phyloP scores from a whole-genome alignment of 2,797 vertebrate species.

The Sebastes paucispinis region DNA sequence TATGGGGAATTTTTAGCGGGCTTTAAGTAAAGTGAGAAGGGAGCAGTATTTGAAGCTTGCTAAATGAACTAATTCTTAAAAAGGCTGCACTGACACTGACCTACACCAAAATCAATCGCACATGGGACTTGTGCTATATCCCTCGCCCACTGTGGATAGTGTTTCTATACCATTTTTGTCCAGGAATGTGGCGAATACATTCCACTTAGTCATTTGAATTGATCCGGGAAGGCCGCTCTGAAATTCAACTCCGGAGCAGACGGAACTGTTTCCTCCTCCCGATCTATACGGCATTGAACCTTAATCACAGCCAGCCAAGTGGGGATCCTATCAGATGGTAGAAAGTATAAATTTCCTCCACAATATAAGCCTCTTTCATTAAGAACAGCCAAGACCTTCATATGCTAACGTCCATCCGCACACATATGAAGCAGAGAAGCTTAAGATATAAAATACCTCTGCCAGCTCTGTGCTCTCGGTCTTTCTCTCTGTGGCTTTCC shows the following conservation, averaged over 20 bases:
- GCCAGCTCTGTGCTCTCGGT: conserved; percentile 8
- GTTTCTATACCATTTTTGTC: conserved; percentile 58
- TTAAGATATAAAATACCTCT: conserved; percentile 46
- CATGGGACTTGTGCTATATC: conserved; percentile 2
- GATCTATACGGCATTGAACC: conserved; percentile 32
- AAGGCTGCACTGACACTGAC: conserved; percentile 14
- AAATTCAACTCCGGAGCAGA: conserved; percentile 54
- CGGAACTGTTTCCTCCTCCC: conserved; percentile 27
- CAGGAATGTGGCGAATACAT: conserved; percentile 60
- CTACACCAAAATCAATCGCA: conserved; percentile 10
- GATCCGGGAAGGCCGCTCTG: conserved; percentile 40
- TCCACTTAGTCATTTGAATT: conserved; percentile 58
- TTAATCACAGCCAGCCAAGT: conserved; percentile 33
- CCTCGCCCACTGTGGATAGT: conserved; percentile 22
- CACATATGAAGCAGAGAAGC: conserved; percentile 36
- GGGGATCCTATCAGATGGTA: conserved; percentile 40
- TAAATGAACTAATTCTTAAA: conserved; percentile 43
- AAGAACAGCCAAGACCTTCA: conserved; percentile 29
- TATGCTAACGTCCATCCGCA: conserved; percentile 27
- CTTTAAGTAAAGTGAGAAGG: conserved; percentile 38
- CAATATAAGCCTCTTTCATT: conserved; percentile 55
- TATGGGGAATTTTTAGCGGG: neutral
- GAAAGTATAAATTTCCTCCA: conserved; percentile 25
- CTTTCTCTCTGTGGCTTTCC: conserved; percentile 32
- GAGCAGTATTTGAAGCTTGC: conserved; percentile 21